A percentile compares a stretch with the other conserved stretches of the same genome.
Conservation (phyloP, 1,140 invertebrate genomes). For the Bradysia coprophila region DNA sequence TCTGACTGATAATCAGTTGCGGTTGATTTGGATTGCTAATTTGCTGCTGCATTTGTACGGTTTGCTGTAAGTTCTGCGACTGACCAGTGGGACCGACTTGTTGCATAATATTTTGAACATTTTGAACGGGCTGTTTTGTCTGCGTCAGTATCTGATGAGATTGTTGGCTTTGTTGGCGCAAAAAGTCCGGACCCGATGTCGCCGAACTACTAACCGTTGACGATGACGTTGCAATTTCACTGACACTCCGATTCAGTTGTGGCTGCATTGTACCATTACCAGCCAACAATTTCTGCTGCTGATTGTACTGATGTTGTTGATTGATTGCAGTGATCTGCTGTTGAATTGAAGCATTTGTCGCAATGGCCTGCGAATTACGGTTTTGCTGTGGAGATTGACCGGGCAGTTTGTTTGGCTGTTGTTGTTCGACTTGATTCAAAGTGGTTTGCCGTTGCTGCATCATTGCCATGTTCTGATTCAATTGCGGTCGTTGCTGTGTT, state of each 20-base stretch:
- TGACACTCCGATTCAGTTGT: too few species aligned
- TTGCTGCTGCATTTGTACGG: not conserved
- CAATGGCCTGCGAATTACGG: not conserved
- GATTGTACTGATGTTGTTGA: constrained; percentile 13
- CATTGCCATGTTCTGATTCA: not conserved
- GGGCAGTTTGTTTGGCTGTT: constrained; percentile 2
- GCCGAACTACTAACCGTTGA: too few species aligned
- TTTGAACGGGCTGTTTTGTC: constrained; percentile 14
- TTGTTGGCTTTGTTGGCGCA: not conserved
- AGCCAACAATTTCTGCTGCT: constrained; percentile 10
- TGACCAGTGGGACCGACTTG: constrained; percentile 14
- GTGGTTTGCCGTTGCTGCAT: constrained; percentile 7
- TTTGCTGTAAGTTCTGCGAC: not conserved
- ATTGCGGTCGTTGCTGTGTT: not conserved
- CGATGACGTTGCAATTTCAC: too few species aligned
- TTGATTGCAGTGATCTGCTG: constrained; percentile 8
- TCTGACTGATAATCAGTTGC: constrained; percentile 6
- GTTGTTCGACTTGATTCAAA: not conserved
- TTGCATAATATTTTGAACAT: constrained; percentile 14
- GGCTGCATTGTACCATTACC: not conserved
- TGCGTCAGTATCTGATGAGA: not conserved
- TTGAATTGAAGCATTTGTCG: constrained; percentile 6
- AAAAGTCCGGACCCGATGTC: not conserved
- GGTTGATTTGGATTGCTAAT: constrained; percentile 4
- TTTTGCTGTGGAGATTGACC: not conserved